phyloP scores from a whole-genome alignment of 2,797 vertebrate genomes.

The Megaceryle alcyon region DNA sequence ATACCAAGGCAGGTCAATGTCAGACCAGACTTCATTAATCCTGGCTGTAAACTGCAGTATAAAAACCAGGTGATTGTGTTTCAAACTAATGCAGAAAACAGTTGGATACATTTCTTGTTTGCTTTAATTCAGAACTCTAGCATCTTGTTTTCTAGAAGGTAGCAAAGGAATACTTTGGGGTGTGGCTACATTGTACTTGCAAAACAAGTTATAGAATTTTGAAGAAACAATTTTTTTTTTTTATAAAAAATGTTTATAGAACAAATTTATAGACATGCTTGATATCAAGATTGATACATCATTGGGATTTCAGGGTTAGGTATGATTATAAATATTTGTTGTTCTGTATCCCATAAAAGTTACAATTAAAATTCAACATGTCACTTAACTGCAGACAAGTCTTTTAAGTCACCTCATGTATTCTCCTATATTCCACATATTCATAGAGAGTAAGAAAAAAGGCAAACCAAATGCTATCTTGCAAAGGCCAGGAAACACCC shows the following conservation, averaged over 20 bases:
- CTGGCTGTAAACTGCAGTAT: not conserved
- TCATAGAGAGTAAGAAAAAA: not conserved
- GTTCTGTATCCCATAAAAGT: not conserved
- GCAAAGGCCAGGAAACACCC: not conserved
- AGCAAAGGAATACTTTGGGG: not conserved
- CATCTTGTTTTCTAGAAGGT: not conserved
- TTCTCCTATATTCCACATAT: not conserved
- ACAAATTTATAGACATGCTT: not conserved
- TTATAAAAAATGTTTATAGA: too few species aligned
- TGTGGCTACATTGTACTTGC: not conserved
- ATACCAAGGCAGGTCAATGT: not conserved
- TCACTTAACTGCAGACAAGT: not conserved
- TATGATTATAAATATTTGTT: not conserved
- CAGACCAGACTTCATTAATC: not conserved
- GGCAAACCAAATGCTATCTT: not conserved
- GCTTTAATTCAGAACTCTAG: not conserved
- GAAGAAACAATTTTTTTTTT: not conserved
- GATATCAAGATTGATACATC: not conserved
- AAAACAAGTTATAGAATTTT: not conserved
- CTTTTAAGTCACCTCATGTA: not conserved
- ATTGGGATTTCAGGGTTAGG: not conserved
- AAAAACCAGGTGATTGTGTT: not conserved
- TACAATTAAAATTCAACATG: not conserved
- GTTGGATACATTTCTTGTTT: not conserved
- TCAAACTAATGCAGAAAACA: not conserved